Percentiles rank a stretch among this genome's conserved stretches.
phyloP scores from a whole-genome alignment of 2,888 invertebrate species.

The Aleiodes testaceus region DNA sequence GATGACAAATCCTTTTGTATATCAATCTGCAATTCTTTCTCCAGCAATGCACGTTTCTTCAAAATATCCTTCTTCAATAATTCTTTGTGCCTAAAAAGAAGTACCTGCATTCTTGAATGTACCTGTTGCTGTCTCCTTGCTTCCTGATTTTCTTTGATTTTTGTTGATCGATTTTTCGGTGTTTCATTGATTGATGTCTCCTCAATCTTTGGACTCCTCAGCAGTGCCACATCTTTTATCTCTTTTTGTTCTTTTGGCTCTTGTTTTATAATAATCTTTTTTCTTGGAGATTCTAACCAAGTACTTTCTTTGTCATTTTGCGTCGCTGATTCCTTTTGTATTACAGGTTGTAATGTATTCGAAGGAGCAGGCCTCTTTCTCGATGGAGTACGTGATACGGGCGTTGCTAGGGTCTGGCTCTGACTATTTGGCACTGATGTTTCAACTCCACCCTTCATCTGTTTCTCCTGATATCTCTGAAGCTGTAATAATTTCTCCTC shows the following conservation, averaged over 20 bases:
- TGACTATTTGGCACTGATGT: slow-evolving; percentile 66
- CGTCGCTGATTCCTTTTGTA: slow-evolving; percentile 54
- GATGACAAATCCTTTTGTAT: slow-evolving; percentile 89
- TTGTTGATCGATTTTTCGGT: slow-evolving; percentile 67
- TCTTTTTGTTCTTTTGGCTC: slow-evolving; percentile 51
- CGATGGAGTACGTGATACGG: slow-evolving; percentile 74
- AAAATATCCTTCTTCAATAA: slow-evolving; percentile 94
- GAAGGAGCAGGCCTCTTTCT: slow-evolving; percentile 75
- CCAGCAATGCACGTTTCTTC: slow-evolving; percentile 90
- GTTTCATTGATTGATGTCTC: slow-evolving; percentile 55
- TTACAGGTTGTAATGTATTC: slow-evolving; percentile 32
- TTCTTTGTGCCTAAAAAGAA: slow-evolving; percentile 91
- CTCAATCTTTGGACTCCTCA: slow-evolving; percentile 38
- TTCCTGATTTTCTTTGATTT: slow-evolving; percentile 73
- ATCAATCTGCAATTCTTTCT: slow-evolving; percentile 91
- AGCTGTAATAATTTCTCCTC: slow-evolving; percentile 92
- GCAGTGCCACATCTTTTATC: slow-evolving; percentile 9
- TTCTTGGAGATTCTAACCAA: slow-evolving; percentile 64
- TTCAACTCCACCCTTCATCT: slow-evolving; percentile 77
- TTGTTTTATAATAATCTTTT: slow-evolving; percentile 64
- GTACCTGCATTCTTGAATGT: slow-evolving; percentile 79
- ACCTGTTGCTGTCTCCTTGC: slow-evolving; percentile 75
- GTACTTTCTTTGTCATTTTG: slow-evolving; percentile 59
- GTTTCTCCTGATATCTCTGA: slow-evolving; percentile 88
- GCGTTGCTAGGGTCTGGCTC: slow-evolving; percentile 58